Conservation (phyloP, 2,113 vertebrate species). For the Micronycteris hirsuta region DNA sequence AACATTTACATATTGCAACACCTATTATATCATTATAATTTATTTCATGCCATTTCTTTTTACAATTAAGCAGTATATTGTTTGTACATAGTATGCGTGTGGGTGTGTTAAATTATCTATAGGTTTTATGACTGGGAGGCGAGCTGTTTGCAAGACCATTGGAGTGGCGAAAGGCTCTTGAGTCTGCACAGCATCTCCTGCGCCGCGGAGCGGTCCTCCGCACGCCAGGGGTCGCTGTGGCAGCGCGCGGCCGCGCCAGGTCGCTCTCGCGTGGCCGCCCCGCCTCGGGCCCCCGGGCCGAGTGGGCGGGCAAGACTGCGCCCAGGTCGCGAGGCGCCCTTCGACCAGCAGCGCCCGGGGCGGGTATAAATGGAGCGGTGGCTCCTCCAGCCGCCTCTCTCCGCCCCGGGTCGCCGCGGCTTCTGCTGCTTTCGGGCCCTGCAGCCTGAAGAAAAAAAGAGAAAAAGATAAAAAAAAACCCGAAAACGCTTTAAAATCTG, state of each 20-base stretch:
- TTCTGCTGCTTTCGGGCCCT: background rate
- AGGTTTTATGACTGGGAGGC: background rate
- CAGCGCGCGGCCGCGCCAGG: background rate
- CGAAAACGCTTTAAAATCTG: constrained; percentile 50
- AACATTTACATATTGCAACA: background rate
- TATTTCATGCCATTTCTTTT: background rate
- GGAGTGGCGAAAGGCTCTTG: background rate
- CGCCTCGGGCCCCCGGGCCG: constrained; percentile 70
- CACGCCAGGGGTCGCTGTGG: constrained; percentile 63
- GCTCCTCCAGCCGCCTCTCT: constrained; percentile 46
- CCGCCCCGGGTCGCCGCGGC: constrained; percentile 59
- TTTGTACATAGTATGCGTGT: background rate
- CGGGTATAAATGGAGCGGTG: constrained; percentile 76
- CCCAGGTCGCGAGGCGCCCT: constrained; percentile 76
- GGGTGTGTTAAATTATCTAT: background rate
- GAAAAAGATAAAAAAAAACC: constrained; percentile 51
- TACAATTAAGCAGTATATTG: background rate
- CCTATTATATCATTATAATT: background rate
- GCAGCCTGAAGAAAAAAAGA: constrained; percentile 45
- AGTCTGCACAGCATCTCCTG: background rate
- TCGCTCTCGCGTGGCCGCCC: constrained; percentile 65
- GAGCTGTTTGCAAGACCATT: background rate
- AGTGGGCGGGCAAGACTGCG: constrained; percentile 76
- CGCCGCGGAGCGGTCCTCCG: constrained; percentile 55
- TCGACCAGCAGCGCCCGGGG: constrained; percentile 77